Conservation (phyloP, 2,888 invertebrate species). For the Phengaris alcon region DNA sequence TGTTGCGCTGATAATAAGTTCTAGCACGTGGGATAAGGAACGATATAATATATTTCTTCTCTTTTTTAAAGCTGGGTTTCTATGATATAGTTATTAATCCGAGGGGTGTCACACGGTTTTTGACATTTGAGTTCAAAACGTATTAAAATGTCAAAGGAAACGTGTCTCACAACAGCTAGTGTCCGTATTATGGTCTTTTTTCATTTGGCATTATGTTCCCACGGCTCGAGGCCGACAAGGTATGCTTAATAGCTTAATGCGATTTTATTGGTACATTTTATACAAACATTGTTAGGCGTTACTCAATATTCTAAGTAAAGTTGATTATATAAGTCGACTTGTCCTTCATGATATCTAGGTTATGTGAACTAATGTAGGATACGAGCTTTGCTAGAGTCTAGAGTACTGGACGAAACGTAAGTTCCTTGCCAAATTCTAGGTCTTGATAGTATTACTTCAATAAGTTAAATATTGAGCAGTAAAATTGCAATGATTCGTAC, state of each 20-base stretch:
- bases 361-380: not conserved
- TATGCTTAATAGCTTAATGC: constrained; percentile 21
- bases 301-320: constrained; percentile 12
- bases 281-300: constrained; percentile 21
- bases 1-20: too few species aligned
- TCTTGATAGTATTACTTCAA: not conserved
- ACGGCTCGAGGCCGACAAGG: constrained; percentile 23
- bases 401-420: not conserved
- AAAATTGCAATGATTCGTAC: not conserved
- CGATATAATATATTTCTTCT: too few species aligned
- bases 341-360: constrained; percentile 5
- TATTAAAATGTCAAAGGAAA: constrained; percentile 28
- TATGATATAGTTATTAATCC: too few species aligned
- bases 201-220: constrained; percentile 20
- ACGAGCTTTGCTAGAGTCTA: not conserved
- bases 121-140: constrained; percentile 5
- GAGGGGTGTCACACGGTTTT: not conserved
- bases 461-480: not conserved
- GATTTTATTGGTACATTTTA: constrained; percentile 20
- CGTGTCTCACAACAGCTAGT: constrained; percentile 10
- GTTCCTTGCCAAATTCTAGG: constrained; percentile 10
- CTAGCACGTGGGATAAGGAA: too few species aligned
- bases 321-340: not conserved
- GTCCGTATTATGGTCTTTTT: constrained; percentile 17
- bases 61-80: too few species aligned